Conservation (phyloP, 2,113 vertebrate genomes). For the Camelus bactrianus region DNA sequence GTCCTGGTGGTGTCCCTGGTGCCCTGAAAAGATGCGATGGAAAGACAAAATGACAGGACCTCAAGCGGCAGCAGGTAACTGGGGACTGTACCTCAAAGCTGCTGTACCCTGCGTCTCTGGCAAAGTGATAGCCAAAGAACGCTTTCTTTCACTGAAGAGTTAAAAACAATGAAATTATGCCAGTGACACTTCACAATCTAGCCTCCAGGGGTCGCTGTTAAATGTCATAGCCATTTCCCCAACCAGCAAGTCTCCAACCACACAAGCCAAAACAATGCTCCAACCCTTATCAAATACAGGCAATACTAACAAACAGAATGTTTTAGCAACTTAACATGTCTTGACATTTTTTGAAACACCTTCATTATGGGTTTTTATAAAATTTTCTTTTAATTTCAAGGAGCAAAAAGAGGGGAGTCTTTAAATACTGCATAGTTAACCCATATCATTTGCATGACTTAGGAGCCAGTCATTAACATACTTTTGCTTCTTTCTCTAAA, state of each 20-base stretch:
- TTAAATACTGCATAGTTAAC: conserved; percentile 43
- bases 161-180: background rate
- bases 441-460: background rate
- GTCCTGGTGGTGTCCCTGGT: background rate
- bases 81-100: background rate
- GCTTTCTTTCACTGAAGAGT: background rate
- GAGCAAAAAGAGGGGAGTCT: conserved; percentile 41
- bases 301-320: conserved; percentile 64
- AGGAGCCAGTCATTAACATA: conserved; percentile 43
- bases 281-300: conserved; percentile 12
- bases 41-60: conserved; percentile 34
- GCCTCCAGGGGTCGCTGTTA: conserved; percentile 51
- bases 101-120: background rate
- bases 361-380: conserved; percentile 52
- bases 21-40: background rate
- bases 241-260: background rate
- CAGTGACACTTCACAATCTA: background rate
- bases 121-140: background rate
- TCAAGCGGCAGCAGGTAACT: background rate
- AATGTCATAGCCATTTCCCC: background rate
- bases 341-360: conserved; percentile 46
- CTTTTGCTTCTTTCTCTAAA: conserved; percentile 58
- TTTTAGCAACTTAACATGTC: conserved; percentile 47
- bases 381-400: conserved; percentile 57
- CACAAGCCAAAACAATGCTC: background rate